Evolutionary conservation across 2,888 invertebrate genomes (phyloP), one percentile per base, ranked within the genome.

Genomic region (Temnothorax ravouxi): DNA sequence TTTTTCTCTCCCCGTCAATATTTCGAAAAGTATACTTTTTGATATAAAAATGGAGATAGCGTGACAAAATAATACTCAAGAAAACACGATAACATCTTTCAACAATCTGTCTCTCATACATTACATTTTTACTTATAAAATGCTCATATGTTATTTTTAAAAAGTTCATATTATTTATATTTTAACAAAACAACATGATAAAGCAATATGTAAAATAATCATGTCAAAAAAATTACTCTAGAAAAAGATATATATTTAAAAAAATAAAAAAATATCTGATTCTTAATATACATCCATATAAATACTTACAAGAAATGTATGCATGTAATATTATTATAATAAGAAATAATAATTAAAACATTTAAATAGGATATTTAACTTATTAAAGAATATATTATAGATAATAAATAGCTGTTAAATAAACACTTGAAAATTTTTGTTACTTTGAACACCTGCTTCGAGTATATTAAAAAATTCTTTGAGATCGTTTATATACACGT

Each of bases 1-100:
- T 82, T 56, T 76, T 67, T 76, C 66, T 76, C 59, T 41, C 5
- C 34, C 15, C 18, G 13, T 29, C n/a, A 11, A 8, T 67, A 56
- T 34, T 67, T 29, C n/a, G 6, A 69, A 59, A 69, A 69, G 47
- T 15, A 18, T 66, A 79, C 6, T 21, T 66, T 69, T 38, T 34
- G 0, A n/a, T 11, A 6, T 52, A 2, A 13, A 77, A 44, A 38
- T 8, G 11, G 6, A 59, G 29, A 29, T 41, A 52, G 1, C 9
- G 34, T 44, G 4, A 67, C 15, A 56, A 67, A 47, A 34, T 79
- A 4, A 59, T 79, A 69, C 9, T 75, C 21, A 25, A 15, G n/a
- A 18, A 76, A 64, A 38, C 29, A 74, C 18, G 41, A 41, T 25
- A 76, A 0, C 8, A 41, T 66, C 41, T 66, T 41, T 64, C 41